Percentiles rank a stretch among this genome's conserved stretches.
Evolutionary conservation across 2,888 invertebrate species (phyloP).

Genomic region (Callosobruchus maculatus): DNA sequence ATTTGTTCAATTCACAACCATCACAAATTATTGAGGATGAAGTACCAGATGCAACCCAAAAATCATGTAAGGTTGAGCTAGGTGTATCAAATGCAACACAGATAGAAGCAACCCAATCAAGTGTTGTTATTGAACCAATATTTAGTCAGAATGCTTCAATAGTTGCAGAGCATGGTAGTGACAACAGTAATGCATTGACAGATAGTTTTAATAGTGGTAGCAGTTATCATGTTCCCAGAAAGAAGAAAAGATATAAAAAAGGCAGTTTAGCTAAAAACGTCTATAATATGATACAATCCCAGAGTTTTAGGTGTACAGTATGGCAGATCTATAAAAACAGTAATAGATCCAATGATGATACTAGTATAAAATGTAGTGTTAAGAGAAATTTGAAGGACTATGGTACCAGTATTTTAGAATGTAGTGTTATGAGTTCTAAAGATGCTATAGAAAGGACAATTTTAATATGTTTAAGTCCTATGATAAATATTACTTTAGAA

Average conservation of each 20-base stretch:
- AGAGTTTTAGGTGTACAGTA: not conserved
- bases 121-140: not conserved
- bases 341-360: not conserved
- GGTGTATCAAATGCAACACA: not conserved
- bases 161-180: not conserved
- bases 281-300: not conserved
- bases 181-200: not conserved
- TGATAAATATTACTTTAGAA: not conserved
- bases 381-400: not conserved
- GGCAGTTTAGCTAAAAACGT: not conserved
- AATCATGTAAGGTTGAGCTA: not conserved
- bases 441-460: not conserved
- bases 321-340: not conserved
- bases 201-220: not conserved
- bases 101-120: not conserved
- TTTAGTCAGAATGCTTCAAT: not conserved
- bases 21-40: not conserved
- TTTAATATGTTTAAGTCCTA: not conserved
- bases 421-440: not conserved
- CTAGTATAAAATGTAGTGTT: not conserved
- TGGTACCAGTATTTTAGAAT: not conserved
- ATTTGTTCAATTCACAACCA: not conserved
- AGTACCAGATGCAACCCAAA: not conserved
- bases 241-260: not conserved
- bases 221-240: not conserved